Evolutionary conservation across 2,113 vertebrate species (phyloP).

Genomic region (Leptobrachium ailaonicum): DNA sequence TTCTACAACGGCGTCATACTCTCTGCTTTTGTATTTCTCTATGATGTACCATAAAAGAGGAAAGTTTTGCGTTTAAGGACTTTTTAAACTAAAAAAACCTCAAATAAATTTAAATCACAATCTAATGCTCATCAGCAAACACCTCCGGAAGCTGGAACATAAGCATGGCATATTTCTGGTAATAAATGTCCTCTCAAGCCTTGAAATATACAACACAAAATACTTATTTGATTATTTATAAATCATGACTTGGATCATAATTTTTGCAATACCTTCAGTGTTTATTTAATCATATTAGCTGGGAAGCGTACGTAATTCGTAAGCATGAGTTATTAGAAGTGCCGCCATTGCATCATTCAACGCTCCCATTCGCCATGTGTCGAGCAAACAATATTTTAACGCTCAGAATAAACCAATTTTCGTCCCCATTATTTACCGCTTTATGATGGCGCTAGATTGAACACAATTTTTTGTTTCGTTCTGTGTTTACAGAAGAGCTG

Average conservation of each 20-base stretch:
- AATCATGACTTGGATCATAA: neutral
- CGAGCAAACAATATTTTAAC: conserved; percentile 30
- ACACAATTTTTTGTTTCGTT: conserved; percentile 20
- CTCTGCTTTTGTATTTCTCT: too few relatives aligned
- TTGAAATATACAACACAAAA: too few relatives aligned
- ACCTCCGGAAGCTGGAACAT: too few relatives aligned
- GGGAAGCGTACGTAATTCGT: conserved; percentile 6
- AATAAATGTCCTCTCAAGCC: too few relatives aligned
- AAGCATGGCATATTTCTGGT: too few relatives aligned
- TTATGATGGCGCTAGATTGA: conserved; percentile 26
- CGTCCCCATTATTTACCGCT: conserved; percentile 37
- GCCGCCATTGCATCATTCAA: conserved; percentile 14
- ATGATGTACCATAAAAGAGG: too few relatives aligned
- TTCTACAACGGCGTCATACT: too few relatives aligned
- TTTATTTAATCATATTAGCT: conserved; percentile 30
- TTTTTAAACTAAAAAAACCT: too few relatives aligned
- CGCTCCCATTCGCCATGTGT: conserved; percentile 8
- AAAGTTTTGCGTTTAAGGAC: too few relatives aligned
- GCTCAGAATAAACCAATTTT: conserved; percentile 30
- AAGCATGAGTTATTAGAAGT: conserved; percentile 35
- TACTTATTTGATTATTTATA: too few relatives aligned
- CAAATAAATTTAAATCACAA: too few relatives aligned
- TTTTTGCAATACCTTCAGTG: conserved; percentile 15
- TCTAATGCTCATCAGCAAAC: too few relatives aligned
- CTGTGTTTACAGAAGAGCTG: conserved; percentile 38